phyloP scores from a whole-genome alignment of 2,797 vertebrate genomes.

The Megalops cyprinoides region DNA sequence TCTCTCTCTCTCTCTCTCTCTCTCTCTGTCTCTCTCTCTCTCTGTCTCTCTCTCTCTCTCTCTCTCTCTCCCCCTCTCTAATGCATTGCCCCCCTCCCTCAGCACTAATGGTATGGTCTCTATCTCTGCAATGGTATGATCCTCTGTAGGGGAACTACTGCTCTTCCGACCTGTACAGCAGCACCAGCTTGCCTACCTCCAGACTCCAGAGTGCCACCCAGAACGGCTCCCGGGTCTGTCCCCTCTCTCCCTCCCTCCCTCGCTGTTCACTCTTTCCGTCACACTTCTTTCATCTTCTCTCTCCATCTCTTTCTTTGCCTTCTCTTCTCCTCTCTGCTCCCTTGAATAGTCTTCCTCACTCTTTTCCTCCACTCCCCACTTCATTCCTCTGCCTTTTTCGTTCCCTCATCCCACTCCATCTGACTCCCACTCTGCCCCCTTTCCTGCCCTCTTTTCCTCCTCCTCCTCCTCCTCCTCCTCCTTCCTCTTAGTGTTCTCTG shows the following conservation, averaged over 20 bases:
- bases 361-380: neutral
- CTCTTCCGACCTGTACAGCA: conserved; percentile 72
- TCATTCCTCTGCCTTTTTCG: neutral
- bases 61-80: neutral
- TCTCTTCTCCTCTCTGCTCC: neutral
- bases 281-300: conserved; percentile 3
- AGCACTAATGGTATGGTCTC: neutral
- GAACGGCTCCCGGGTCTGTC: conserved; percentile 84
- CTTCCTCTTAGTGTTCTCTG: neutral
- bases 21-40: neutral
- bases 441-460: neutral
- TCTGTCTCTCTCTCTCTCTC: neutral
- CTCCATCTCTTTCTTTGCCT: conserved; percentile 23
- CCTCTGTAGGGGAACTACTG: conserved; percentile 60
- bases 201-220: conserved; percentile 70
- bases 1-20: neutral
- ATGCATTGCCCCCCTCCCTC: neutral
- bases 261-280: neutral
- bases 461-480: neutral
- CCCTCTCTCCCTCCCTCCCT: conserved; percentile 9
- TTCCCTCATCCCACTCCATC: conserved; percentile 43
- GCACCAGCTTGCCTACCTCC: conserved; percentile 66
- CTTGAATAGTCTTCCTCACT: neutral
- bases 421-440: neutral
- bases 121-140: neutral